phyloP scores from a whole-genome alignment of 2,888 invertebrate species.

The Erebia epiphron region DNA sequence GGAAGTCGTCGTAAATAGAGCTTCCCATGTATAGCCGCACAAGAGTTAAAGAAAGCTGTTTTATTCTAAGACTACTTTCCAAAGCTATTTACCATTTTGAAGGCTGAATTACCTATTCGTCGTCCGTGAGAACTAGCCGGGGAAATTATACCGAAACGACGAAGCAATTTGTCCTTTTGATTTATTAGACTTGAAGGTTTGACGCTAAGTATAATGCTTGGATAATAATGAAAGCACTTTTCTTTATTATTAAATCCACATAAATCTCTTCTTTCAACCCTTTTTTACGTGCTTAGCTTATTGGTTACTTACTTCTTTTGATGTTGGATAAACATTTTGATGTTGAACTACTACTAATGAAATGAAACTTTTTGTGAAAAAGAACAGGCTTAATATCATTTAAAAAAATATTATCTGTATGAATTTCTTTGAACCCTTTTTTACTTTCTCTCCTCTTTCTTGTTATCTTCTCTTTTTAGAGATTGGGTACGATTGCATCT shows the following conservation, averaged over 20 bases:
- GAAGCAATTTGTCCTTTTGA: constrained; percentile 27
- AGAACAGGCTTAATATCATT: too few relatives aligned
- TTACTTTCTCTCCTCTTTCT: too few relatives aligned
- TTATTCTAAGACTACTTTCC: background rate
- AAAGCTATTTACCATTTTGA: constrained; percentile 40
- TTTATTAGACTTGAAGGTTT: constrained; percentile 24
- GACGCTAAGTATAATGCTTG: constrained; percentile 11
- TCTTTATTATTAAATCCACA: background rate
- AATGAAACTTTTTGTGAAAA: too few relatives aligned
- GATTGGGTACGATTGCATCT: too few relatives aligned
- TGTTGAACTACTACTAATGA: too few relatives aligned
- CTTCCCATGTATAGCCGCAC: too few relatives aligned
- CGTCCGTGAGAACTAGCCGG: constrained; percentile 31
- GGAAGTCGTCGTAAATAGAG: too few relatives aligned
- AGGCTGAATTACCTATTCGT: constrained; percentile 6
- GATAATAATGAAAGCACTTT: constrained; percentile 5
- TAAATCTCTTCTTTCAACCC: background rate
- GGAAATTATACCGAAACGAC: constrained; percentile 23
- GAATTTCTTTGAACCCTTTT: too few relatives aligned
- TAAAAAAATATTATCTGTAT: too few relatives aligned
- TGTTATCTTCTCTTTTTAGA: too few relatives aligned
- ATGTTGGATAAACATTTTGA: too few relatives aligned
- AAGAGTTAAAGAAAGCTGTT: background rate
- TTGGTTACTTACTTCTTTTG: too few relatives aligned
- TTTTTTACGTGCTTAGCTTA: background rate